Evolutionary conservation across 2,113 vertebrate species (phyloP).

Genomic region (Platanista minor): DNA sequence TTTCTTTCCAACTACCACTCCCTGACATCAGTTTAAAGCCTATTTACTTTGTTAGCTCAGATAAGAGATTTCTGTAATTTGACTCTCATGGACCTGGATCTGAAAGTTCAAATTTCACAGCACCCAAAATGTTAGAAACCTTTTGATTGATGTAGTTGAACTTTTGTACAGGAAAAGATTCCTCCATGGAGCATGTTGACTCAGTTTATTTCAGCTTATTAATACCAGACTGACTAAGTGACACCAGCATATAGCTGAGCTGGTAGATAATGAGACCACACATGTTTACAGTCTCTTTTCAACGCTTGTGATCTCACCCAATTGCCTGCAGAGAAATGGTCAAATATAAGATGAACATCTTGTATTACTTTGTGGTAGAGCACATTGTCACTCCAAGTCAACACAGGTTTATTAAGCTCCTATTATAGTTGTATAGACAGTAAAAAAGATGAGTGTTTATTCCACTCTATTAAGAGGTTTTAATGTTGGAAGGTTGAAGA

Average conservation of each 20-base stretch:
- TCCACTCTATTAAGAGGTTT: neutral
- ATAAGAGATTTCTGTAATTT: constrained; percentile 7
- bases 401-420: neutral
- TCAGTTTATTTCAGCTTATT: neutral
- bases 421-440: neutral
- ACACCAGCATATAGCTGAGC: neutral
- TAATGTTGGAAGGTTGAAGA: neutral
- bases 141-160: neutral
- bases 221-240: neutral
- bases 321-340: neutral
- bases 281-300: neutral
- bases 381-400: neutral
- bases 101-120: neutral
- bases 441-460: neutral
- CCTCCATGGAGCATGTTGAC: neutral
- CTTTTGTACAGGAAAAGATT: neutral
- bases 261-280: neutral
- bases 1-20: neutral
- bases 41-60: neutral
- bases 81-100: neutral
- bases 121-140: neutral
- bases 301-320: neutral
- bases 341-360: neutral
- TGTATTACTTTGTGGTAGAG: neutral
- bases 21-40: neutral